Evolutionary conservation across 2,113 vertebrate species (phyloP), one percentile per base, ranked within the genome.

Genomic region (Lanius ludovicianus): DNA sequence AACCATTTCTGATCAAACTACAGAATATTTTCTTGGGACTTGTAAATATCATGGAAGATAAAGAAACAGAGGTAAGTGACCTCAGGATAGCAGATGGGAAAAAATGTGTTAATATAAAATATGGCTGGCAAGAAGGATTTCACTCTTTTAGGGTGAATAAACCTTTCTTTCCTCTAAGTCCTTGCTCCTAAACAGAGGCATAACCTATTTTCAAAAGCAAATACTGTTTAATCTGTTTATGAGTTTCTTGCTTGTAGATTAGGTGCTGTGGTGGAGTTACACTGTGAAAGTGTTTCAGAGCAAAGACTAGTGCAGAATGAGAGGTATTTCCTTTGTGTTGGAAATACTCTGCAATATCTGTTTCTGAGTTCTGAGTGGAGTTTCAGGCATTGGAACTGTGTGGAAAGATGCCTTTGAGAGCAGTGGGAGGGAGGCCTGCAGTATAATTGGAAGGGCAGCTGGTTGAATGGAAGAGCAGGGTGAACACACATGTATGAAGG

Each of bases 11-110:
- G 92, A 99, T 99, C 97, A 99, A 99, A 98, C 98, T 99, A 44
- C 99, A 99, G 98, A 99, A 99, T 97, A 99, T 99, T 97, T 99
- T 99, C 97, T 97, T 99, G 96, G 99, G 99, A 41, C 98, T 99
- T 77, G 99, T 99, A 92, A 99, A 99, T 97, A 98, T 99, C 46
- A 94, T 99, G 87, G 97, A 97, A 92, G 99, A 99, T 81, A 99
- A 99, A 95, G 99, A 99, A 97, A 93, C 82, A 21, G 98, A 98
- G 97, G 98, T 98, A 68, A 85, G 98, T 79, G 60, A 46, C 46
- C 39, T 82, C 30, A 23, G 39, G 39, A 74, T 24, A 4, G 11
- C 33, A 59, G 57, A 21, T 3, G 2, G 27, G 41, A 52, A 46
- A 39, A 87, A 80, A 18, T 9, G 4, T 59, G 12, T 67, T 24